These are phyloP conservation scores for Telmatochromis brichardi DNA, from an alignment of 2,113 vertebrate species.

Conservation along the genomic window DNA sequence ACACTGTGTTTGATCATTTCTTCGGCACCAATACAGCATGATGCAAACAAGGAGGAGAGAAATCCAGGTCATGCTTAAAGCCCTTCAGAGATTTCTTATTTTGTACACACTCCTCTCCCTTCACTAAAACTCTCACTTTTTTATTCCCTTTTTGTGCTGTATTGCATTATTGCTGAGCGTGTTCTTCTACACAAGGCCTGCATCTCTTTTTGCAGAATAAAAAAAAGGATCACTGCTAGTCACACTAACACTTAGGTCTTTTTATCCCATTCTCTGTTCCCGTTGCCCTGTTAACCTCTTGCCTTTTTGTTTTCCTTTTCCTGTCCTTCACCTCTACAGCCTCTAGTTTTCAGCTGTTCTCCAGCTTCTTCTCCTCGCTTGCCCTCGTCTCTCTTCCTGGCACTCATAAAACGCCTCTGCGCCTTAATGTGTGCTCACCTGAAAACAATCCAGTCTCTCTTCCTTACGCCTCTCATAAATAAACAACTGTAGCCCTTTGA, in stretches of 20 bases:
- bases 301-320: not conserved
- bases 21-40: constrained; percentile 29
- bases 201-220: not conserved
- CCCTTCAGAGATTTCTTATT: constrained; percentile 23
- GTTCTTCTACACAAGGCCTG: not conserved
- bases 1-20: constrained; percentile 51
- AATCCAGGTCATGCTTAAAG: constrained; percentile 57
- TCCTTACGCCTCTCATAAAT: not conserved
- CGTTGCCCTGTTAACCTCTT: not conserved
- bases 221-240: not conserved
- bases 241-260: not conserved
- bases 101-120: constrained; percentile 24
- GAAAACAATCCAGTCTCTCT: not conserved
- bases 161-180: constrained; percentile 16
- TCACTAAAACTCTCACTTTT: not conserved
- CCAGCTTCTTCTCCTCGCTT: not conserved
- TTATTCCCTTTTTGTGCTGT: not conserved
- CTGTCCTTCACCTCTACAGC: not conserved
- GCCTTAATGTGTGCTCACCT: not conserved
- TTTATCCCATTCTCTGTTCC: not conserved
- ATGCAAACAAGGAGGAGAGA: constrained; percentile 41
- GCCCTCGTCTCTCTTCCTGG: not conserved
- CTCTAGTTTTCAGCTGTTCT: not conserved
- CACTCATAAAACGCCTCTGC: not conserved
- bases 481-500: not conserved